Evolutionary conservation across 2,797 vertebrate species (phyloP).

Genomic region (Sebastes hopkinsi): DNA sequence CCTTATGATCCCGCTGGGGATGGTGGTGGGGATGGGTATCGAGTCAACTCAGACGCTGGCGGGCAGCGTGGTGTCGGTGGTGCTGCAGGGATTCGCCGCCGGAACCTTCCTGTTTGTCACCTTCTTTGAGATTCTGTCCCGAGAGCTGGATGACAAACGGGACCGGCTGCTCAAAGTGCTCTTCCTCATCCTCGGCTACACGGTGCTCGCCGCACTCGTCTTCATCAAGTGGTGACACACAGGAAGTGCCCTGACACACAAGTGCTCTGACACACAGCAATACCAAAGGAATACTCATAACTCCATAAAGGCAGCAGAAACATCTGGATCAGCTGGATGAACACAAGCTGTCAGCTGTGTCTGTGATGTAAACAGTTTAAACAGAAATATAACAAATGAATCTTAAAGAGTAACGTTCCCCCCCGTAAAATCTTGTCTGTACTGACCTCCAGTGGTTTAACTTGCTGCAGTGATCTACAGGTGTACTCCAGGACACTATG

Average conservation of each 20-base stretch:
- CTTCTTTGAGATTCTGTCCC: slow-evolving; percentile 92
- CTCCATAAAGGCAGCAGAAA: background rate
- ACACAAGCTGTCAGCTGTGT: background rate
- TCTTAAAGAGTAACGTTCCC: background rate
- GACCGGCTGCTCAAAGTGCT: slow-evolving; percentile 92
- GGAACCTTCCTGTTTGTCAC: slow-evolving; percentile 94
- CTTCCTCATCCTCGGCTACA: slow-evolving; percentile 90
- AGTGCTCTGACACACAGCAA: background rate
- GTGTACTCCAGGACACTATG: background rate
- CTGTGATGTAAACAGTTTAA: background rate
- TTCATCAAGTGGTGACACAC: slow-evolving; percentile 89
- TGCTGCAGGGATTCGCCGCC: slow-evolving; percentile 89
- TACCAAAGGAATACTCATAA: slow-evolving; percentile 11
- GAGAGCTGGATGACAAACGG: slow-evolving; percentile 90
- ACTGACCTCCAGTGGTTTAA: background rate
- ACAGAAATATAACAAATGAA: background rate
- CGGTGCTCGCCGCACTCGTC: slow-evolving; percentile 83
- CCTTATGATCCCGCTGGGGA: slow-evolving; percentile 90
- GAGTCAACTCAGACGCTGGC: slow-evolving; percentile 83
- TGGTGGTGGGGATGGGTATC: slow-evolving; percentile 87
- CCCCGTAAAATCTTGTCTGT: no score
- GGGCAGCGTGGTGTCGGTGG: slow-evolving; percentile 81
- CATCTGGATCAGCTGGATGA: background rate
- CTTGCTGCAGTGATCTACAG: background rate
- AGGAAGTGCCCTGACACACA: background rate